Evolutionary conservation across 1,140 invertebrate species (phyloP), one percentile per base, ranked within the genome.

Genomic region (Apis florea): DNA sequence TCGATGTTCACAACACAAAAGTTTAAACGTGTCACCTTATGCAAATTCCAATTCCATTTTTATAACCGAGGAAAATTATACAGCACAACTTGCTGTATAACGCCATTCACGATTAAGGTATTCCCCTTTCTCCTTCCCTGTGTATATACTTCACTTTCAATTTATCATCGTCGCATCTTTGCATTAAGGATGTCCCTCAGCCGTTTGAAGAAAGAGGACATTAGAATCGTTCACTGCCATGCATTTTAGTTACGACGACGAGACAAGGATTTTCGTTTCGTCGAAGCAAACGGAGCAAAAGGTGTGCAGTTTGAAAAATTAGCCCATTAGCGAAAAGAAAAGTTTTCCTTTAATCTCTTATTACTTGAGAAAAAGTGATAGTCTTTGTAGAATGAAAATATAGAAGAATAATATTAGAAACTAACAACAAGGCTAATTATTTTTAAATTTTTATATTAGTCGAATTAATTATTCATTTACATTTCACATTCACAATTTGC

Each of bases 141-240:
- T 63, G 40, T 8, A 1, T 0, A 40, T 6, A 5, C 5, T n/a
- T 21, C 66, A n/a, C n/a, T 49, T 47, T 67, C 66, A 47, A 68
- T 68, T 68, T 49, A 49, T 68, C 66, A 49, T 68, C n/a, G 40
- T 24, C 21, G 66, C 21, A 1, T 68, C 21, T 68, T 64, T 68
- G 66, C 47, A 51, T 68, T 68, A 68, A 68, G 6, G n/a, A 8
- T n/a, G 40, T 67, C 64, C 47, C 19, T n/a, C 47, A 1, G 21
- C n/a, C 21, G 21, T 40, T 8, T 13, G 64, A 49, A 47, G 5
- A 40, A 67, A 49, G 21, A 47, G 5, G 0, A n/a, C 40, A 13
- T n/a, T 67, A n/a, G 5, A 21, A 66, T 40, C 1, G 31, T 40
- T 49, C 31, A 6, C 40, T 49, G 31, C 19, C 12, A n/a, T 12